Evolutionary conservation across 2,113 vertebrate genomes (phyloP).

Genomic region (Psittacara wagleri): DNA sequence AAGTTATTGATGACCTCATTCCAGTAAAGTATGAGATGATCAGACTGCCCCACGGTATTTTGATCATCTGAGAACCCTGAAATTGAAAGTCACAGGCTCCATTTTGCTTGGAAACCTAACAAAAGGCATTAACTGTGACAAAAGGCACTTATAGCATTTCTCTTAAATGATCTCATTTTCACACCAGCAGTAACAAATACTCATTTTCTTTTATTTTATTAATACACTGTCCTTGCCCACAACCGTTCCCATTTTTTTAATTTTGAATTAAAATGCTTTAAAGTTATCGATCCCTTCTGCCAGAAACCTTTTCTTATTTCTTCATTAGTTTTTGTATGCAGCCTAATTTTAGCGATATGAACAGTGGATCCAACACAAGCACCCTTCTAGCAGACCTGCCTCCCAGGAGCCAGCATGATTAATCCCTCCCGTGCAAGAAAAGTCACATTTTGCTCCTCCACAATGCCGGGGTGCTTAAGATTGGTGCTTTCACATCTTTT

Average conservation of each 20-base stretch:
- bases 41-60: constrained; percentile 41
- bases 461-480: not conserved
- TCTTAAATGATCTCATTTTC: constrained; percentile 63
- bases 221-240: constrained; percentile 25
- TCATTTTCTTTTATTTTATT: constrained; percentile 62
- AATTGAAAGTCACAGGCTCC: constrained; percentile 46
- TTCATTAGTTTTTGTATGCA: constrained; percentile 2
- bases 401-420: not conserved
- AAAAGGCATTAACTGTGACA: constrained; percentile 48
- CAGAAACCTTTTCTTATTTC: not conserved
- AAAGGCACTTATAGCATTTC: constrained; percentile 53
- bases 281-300: constrained; percentile 25
- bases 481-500: constrained; percentile 5
- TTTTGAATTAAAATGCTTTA: constrained; percentile 35
- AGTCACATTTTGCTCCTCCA: constrained; percentile 23
- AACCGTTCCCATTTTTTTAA: constrained; percentile 37
- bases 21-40: constrained; percentile 45
- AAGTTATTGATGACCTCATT: constrained; percentile 62
- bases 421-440: constrained; percentile 1
- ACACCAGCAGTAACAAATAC: constrained; percentile 48
- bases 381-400: not conserved
- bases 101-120: constrained; percentile 31
- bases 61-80: constrained; percentile 55
- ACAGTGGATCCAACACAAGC: not conserved
- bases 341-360: not conserved